phyloP scores from a whole-genome alignment of 2,113 vertebrate genomes.

The Pantherophis guttatus region DNA sequence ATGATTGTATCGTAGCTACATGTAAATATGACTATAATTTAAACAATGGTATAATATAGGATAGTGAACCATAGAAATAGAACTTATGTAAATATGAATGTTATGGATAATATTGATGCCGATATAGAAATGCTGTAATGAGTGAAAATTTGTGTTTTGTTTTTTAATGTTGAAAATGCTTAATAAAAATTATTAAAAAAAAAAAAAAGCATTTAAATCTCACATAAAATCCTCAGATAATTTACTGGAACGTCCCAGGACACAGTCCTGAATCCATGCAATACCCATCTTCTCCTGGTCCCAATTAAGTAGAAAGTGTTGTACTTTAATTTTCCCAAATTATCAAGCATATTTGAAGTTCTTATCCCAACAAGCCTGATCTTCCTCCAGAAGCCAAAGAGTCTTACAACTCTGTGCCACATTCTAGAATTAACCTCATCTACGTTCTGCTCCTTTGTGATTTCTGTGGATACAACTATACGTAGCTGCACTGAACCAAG shows the following conservation, averaged over 20 bases:
- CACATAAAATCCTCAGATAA: not conserved
- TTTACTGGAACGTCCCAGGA: not conserved
- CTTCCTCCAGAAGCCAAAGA: not conserved
- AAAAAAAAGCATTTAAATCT: not conserved
- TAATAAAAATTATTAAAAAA: no score
- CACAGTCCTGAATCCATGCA: not conserved
- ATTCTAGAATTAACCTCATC: slow-evolving; percentile 1
- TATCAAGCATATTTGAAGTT: not conserved
- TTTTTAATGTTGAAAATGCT: no score
- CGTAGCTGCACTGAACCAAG: not conserved
- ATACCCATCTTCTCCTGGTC: not conserved
- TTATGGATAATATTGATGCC: no score
- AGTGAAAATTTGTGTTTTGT: no score
- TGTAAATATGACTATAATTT: no score
- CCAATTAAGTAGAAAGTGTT: not conserved
- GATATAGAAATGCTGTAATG: no score
- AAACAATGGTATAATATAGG: no score
- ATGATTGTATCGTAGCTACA: no score
- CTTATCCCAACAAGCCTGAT: no score
- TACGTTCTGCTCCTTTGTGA: slow-evolving; percentile 13
- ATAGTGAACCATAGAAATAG: no score
- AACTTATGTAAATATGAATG: no score
- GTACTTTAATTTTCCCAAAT: not conserved
- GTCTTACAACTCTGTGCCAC: not conserved
- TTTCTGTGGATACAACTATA: not conserved